Base-by-base conservation (phyloP, 2,113 vertebrate genomes). In the Girardinichthys multiradiatus region DNA sequence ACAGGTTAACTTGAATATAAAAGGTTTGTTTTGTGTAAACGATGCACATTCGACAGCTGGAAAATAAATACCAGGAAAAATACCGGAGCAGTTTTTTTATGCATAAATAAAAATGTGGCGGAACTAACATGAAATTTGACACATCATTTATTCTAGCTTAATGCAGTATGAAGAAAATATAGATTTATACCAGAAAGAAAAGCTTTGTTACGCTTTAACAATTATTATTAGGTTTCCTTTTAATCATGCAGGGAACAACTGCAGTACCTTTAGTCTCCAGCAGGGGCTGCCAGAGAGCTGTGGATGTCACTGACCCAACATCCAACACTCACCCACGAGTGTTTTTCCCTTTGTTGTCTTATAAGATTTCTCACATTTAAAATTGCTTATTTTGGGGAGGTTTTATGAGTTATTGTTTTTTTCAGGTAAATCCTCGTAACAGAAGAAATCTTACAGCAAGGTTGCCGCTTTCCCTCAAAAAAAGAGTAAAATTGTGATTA, bases 241-340 rank as follows among this genome's bases (percentile, higher is more conserved):
- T 12, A 39, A 39, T 12, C 37, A 10, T 39, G 37, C 48, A 60
- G 9, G 42, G 30, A 0, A 1, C 21, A 31, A 14, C 63, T 84
- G 88, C 82, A 90, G 72, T 89, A 45, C 80, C 14, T 17, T 2
- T 24, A 7, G 27, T 72, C 7, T 39, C 86, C 89, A 74, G n/a
- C 12, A 87, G 91, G 82, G 64, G 89, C 26, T 75, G 79, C 90
- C 74, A 63, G 68, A 82, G 89, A 86, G 82, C 87, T 54, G 6
- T 48, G 61, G 78, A 37, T 31, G 27, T 14, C 0, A 1, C 17
- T 57, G 45, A 62, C 37, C 4, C 10, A 60, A 17, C 5, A 61
- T 7, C 21, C 6, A 33, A 33, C 31, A 13, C 10, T 57, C 12
- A 27, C 21, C 27, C 57, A 59, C 17, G 24, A 33, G 24, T 35